These are phyloP conservation scores for Caerostris extrusa DNA, from an alignment of 1,140 invertebrate genomes.

Conservation along the genomic window DNA sequence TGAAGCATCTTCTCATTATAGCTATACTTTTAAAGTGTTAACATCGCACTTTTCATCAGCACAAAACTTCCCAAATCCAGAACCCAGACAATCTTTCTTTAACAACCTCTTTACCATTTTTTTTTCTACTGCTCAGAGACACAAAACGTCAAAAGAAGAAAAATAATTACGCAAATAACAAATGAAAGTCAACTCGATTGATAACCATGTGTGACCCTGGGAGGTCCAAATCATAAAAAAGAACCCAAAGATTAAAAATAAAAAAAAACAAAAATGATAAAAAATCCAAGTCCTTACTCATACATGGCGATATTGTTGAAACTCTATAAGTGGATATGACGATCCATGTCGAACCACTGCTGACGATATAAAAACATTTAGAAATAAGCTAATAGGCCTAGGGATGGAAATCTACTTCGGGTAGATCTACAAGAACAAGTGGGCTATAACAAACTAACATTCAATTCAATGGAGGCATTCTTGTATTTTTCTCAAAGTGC, in stretches of 20 bases:
- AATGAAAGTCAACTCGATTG: not conserved
- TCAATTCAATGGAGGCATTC: constrained; percentile 42
- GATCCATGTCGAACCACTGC: not conserved
- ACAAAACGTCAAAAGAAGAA: constrained; percentile 25
- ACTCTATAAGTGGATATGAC: constrained; percentile 29
- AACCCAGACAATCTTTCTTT: not conserved
- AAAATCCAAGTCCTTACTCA: not conserved
- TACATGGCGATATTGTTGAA: constrained; percentile 20
- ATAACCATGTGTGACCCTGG: constrained; percentile 10
- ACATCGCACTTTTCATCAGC: not conserved
- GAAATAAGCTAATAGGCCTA: constrained; percentile 20
- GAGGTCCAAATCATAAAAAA: constrained; percentile 38
- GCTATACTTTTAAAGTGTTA: not conserved
- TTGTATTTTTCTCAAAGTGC: constrained; percentile 42
- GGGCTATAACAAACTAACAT: constrained; percentile 68
- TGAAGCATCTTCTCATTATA: too few species aligned
- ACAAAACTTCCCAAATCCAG: not conserved
- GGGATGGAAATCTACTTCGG: not conserved
- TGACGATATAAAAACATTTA: constrained; percentile 51
- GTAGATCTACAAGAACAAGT: constrained; percentile 43
- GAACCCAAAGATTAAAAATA: not conserved
- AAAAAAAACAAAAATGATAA: not conserved
- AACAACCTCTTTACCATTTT: not conserved
- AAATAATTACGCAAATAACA: constrained; percentile 36
- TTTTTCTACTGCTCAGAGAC: not conserved